phyloP scores from a whole-genome alignment of 2,797 vertebrate genomes.

The Lepilemur septentrionalis region DNA sequence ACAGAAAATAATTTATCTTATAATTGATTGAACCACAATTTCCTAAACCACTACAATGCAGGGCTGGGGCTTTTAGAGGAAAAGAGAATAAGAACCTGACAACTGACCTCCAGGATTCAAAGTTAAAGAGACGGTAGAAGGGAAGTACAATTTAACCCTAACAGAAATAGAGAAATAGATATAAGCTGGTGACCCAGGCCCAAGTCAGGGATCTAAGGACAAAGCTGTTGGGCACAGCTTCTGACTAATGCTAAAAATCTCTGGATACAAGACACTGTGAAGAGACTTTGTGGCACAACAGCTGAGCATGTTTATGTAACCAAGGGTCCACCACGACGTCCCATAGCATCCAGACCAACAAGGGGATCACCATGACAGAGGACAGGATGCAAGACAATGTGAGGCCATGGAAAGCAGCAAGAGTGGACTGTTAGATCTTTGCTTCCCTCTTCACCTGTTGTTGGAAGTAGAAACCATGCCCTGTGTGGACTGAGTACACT shows the following conservation, averaged over 20 bases:
- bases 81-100: background rate
- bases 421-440: background rate
- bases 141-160: background rate
- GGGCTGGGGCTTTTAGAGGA: background rate
- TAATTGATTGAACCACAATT: background rate
- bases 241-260: background rate
- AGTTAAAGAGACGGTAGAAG: background rate
- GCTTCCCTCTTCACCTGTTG: background rate
- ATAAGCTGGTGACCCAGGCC: too few relatives aligned
- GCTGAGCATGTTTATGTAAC: background rate
- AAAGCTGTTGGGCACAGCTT: background rate
- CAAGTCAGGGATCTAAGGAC: background rate
- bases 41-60: background rate
- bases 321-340: background rate
- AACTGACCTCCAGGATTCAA: background rate
- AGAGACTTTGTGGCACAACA: background rate
- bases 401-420: background rate
- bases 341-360: background rate
- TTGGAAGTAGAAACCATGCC: background rate
- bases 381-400: background rate
- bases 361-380: background rate
- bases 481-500: background rate
- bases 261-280: background rate
- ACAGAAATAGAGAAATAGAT: background rate
- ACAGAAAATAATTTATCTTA: background rate